Evolutionary conservation across 2,888 invertebrate genomes (phyloP), one percentile per base, ranked within the genome.

Genomic region (Drosophila suboccidentalis): DNA sequence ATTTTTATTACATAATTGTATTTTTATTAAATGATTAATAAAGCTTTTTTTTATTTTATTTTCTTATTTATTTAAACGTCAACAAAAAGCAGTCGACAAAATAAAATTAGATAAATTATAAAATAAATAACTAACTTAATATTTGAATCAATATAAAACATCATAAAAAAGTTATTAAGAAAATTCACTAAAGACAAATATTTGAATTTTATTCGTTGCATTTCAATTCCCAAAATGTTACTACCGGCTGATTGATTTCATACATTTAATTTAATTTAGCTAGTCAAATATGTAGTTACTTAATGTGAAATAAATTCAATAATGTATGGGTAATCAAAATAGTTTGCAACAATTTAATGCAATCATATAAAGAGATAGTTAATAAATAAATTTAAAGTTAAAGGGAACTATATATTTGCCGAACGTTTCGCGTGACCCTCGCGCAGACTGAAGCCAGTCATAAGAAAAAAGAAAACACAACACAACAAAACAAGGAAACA

Each of bases 401-500:
- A 44, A 13, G 1, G 22, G 22, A 6, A 10, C 1, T 4, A 43
- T 6, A 29, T 8, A 11, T 6, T 43, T 19, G 43, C 44, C 1
- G 26, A 26, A 26, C 22, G 19, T 26, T 26, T n/a, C 8, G n/a
- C 6, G 10, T 15, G 9, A 15, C 47, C 47, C 29, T 47, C 44
- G 44, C 8, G 22, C 22, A 19, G 8, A 8, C 22, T 13, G 13
- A 44, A 22, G 44, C 44, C 22, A 44, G 13, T n/a, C 44, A 26
- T 13, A 44, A 38, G 15, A 34, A 34, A 38, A 6, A 39, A 57
- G 8, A 19, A 13, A 57, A 53, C n/a, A 44, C 15, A 63, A 50
- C 32, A 59, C 60, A 64, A 62, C 47, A 50, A 22, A 57, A 38
- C 34, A 39, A 69, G 47, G 13, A 26, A 66, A 39, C 43, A 50